Base-by-base conservation (phyloP, 1,140 invertebrate genomes). In the Drosophila serrata region DNA sequence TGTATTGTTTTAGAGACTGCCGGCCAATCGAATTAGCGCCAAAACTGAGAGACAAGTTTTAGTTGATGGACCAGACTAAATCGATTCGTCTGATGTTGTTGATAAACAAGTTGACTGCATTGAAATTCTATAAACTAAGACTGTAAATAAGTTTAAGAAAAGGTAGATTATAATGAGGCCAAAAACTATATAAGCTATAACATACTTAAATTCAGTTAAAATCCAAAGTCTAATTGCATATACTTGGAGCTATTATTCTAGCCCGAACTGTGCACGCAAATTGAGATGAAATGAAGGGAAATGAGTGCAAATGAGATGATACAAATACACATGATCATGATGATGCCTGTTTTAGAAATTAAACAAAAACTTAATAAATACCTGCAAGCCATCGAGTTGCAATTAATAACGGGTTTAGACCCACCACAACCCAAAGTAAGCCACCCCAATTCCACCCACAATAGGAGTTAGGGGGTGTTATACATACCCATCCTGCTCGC, bases 351-450 rank as follows among this genome's bases (percentile, higher is more conserved):
- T 72, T 59, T 72, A 70, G 68, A 59, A 72, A 72, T 72, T 48
- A 48, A 58, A 72, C 65, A 72, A 72, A 72, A 72, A 72, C 68
- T 72, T 72, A 72, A 59, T 90, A 90, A 88, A 88, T 90, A 88
- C 85, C 84, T 90, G 46, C 51, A 60, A 79, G 85, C 81, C 51
- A 79, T 79, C 46, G 62, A 75, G 81, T 81, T 90, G 85, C 85
- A 90, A 90, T 90, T 90, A 85, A 88, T 90, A 90, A 88, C 60
- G 82, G 76, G 68, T 69, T 76, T 67, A 55, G 49, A 33, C 59
- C 48, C 45, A n/a, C n/a, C 51, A 42, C 17, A 8, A 9, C 1
- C 1, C 29, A 8, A 22, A n/a, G 22, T 37, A 8, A 70, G 46
- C 43, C 22, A 59, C 39, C 49, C 22, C 39, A 4, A 62, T n/a